These are phyloP conservation scores for Choloepus hoffmanni DNA, from an alignment of 2,113 vertebrate species.

Conservation along the genomic window DNA sequence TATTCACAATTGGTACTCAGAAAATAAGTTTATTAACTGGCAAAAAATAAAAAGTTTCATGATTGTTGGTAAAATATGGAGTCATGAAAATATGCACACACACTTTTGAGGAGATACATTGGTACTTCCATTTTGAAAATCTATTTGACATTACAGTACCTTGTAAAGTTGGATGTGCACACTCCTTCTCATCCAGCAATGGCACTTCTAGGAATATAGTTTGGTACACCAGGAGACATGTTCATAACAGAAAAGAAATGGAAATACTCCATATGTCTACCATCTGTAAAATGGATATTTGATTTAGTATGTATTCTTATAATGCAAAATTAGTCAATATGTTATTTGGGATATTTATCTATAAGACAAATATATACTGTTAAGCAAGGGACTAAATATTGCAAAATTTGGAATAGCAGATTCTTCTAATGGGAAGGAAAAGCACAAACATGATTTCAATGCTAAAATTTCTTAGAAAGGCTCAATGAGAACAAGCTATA, in stretches of 20 bases:
- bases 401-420: not conserved
- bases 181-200: not conserved
- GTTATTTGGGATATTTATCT: not conserved
- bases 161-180: not conserved
- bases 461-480: not conserved
- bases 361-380: not conserved
- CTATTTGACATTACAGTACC: not conserved
- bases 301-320: not conserved
- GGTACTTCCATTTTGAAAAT: not conserved
- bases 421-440: not conserved
- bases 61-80: not conserved
- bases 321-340: not conserved
- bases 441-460: not conserved
- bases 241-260: not conserved
- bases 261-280: not conserved
- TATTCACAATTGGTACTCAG: not conserved
- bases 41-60: not conserved
- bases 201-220: not conserved
- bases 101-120: not conserved
- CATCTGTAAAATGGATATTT: not conserved
- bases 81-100: not conserved
- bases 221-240: not conserved
- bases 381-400: not conserved
- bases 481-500: no score
- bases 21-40: not conserved